A percentile compares a stretch with the other conserved stretches of the same genome.
Evolutionary conservation across 2,113 vertebrate species (phyloP).

Genomic region (Coregonus clupeaformis): DNA sequence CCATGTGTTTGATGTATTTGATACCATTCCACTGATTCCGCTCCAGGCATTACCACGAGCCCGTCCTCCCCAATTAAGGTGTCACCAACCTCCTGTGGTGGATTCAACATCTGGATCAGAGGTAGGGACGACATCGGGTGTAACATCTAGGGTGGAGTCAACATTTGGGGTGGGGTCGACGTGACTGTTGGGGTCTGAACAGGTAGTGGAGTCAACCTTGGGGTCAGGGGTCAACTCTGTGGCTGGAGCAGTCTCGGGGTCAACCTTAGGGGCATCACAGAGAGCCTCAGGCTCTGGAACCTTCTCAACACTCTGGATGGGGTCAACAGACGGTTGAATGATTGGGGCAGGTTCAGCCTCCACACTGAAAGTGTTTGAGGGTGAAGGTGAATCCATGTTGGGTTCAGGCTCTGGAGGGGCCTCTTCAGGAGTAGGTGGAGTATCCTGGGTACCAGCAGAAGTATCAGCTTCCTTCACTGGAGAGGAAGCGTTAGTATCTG

Average conservation of each 20-base stretch:
- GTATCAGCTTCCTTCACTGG: not conserved
- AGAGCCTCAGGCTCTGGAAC: constrained; percentile 14
- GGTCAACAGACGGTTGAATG: constrained; percentile 5
- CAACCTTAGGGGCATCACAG: not conserved
- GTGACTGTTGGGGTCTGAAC: not conserved
- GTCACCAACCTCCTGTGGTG: not conserved
- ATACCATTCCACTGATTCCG: too few species aligned
- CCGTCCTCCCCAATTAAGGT: too few species aligned
- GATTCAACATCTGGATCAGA: not conserved
- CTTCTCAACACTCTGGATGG: not conserved
- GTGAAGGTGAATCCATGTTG: constrained; percentile 14
- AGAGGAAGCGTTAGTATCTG: not conserved
- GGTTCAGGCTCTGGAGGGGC: constrained; percentile 18
- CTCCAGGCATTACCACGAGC: too few species aligned
- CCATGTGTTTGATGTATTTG: too few species aligned
- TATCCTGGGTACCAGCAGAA: not conserved
- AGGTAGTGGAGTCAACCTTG: not conserved
- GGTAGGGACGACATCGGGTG: not conserved
- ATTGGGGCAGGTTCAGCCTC: constrained; percentile 17
- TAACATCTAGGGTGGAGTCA: not conserved
- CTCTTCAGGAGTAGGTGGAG: constrained; percentile 33
- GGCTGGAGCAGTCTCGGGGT: not conserved
- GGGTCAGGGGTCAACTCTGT: constrained; percentile 15
- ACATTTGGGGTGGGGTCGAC: not conserved
- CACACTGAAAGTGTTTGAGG: constrained; percentile 31